A percentile compares a stretch with the other conserved stretches of the same genome.
phyloP scores from a whole-genome alignment of 1,140 invertebrate genomes.

The Drosophila ogumai region DNA sequence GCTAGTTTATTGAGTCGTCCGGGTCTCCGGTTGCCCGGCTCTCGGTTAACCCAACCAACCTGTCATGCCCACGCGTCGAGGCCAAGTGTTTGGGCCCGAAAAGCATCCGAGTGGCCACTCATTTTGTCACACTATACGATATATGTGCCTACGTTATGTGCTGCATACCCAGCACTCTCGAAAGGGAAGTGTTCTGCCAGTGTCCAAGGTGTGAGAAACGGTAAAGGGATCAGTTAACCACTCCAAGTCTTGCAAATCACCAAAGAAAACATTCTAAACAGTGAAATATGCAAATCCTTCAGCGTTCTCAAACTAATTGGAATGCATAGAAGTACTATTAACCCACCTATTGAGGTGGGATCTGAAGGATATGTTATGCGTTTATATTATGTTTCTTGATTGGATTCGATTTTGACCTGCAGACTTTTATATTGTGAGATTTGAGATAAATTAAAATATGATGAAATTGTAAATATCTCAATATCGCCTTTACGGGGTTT shows the following conservation, averaged over 20 bases:
- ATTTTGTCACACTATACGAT: constrained; percentile 38
- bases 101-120: constrained; percentile 41
- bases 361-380: background rate
- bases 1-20: constrained; percentile 77
- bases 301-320: background rate
- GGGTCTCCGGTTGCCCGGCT: constrained; percentile 52
- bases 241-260: constrained; percentile 13
- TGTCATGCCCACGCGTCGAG: constrained; percentile 77
- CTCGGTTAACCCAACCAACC: constrained; percentile 64
- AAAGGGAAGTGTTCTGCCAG: constrained; percentile 22
- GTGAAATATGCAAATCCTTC: background rate
- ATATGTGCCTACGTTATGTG: constrained; percentile 12
- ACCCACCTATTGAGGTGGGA: background rate
- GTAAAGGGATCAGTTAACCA: constrained; percentile 20
- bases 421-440: no score
- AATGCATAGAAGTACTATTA: constrained; percentile 1
- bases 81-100: constrained; percentile 66
- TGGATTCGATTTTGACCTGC: background rate
- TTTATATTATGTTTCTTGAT: background rate
- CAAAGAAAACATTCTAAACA: background rate
- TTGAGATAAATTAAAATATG: background rate
- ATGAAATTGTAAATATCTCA: background rate
- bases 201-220: constrained; percentile 24
- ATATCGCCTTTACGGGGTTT: background rate
- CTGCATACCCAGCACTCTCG: constrained; percentile 29